A percentile compares a stretch with the other conserved stretches of the same genome.
These are phyloP conservation scores for Toxotes lorentzi DNA, from an alignment of 2,797 vertebrate species.

Conservation along the genomic window DNA sequence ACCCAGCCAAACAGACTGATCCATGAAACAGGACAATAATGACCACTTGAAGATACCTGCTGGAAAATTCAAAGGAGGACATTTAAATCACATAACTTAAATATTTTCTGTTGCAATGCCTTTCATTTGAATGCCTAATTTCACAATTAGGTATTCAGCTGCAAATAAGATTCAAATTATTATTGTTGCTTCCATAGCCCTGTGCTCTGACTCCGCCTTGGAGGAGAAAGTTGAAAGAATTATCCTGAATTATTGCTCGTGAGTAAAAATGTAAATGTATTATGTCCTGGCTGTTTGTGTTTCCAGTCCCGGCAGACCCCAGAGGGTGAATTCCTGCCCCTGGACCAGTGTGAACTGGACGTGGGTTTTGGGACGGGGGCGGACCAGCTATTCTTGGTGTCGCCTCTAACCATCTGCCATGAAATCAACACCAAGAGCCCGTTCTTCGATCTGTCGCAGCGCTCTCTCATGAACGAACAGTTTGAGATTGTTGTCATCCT, in stretches of 20 bases:
- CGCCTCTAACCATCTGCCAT: slow-evolving; percentile 93
- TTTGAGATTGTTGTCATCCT: slow-evolving; percentile 95
- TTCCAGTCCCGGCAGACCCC: slow-evolving; percentile 92
- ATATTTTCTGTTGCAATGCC: not conserved
- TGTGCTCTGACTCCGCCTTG: not conserved
- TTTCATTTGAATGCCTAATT: not conserved
- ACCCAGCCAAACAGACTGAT: not conserved
- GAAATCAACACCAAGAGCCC: slow-evolving; percentile 92
- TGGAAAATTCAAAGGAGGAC: not conserved
- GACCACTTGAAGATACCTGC: not conserved
- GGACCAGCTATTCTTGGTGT: slow-evolving; percentile 93
- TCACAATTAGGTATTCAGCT: not conserved
- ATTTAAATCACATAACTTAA: not conserved
- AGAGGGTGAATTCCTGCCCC: slow-evolving; percentile 92
- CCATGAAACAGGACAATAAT: not conserved
- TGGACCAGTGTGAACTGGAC: slow-evolving; percentile 93
- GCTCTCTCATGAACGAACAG: slow-evolving; percentile 90
- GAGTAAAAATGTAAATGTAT: not conserved
- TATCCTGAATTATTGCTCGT: not conserved
- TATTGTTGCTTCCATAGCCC: not conserved
- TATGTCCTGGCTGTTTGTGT: slow-evolving; percentile 33
- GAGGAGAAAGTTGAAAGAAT: not conserved
- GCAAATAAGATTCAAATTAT: not conserved
- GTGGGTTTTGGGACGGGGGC: slow-evolving; percentile 94
- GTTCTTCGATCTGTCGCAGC: slow-evolving; percentile 91